A percentile compares a stretch with the other conserved stretches of the same genome.
These are phyloP conservation scores for Gymnogyps californianus DNA, from an alignment of 2,113 vertebrate species.

Conservation along the genomic window DNA sequence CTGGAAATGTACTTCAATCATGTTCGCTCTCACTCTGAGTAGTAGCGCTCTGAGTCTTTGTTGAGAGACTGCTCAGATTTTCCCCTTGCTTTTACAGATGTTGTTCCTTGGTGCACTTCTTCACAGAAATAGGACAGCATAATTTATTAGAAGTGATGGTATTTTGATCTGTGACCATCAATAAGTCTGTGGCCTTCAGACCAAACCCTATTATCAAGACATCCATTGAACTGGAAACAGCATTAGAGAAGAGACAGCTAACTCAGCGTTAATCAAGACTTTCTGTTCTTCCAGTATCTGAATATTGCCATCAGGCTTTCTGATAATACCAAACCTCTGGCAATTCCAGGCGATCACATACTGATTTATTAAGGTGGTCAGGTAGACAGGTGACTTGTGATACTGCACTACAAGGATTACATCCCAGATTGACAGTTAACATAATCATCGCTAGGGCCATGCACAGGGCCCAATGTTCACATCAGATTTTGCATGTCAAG, in stretches of 20 bases:
- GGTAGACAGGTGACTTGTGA: neutral
- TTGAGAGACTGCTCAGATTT: neutral
- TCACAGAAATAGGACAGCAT: slow-evolving; percentile 27
- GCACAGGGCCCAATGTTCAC: neutral
- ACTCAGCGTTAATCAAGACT: slow-evolving; percentile 20
- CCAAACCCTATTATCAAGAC: slow-evolving; percentile 16
- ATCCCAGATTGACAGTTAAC: neutral
- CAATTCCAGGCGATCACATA: neutral
- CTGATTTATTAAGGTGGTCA: slow-evolving; percentile 18
- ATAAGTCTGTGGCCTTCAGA: slow-evolving; percentile 45
- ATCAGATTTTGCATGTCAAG: neutral
- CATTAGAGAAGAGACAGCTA: slow-evolving; percentile 32
- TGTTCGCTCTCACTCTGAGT: neutral
- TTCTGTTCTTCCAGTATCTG: neutral
- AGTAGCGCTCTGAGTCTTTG: neutral
- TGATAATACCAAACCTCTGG: neutral
- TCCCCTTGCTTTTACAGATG: neutral
- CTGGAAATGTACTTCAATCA: neutral
- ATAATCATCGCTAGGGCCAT: neutral
- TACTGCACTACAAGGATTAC: neutral
- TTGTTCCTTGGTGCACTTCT: neutral
- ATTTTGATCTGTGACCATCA: slow-evolving; percentile 54
- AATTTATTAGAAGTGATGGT: slow-evolving; percentile 52
- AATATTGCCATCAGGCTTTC: neutral
- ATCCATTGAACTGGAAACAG: slow-evolving; percentile 8